These are phyloP conservation scores for Passer montanus DNA, from an alignment of 2,113 vertebrate genomes.

Conservation along the genomic window DNA sequence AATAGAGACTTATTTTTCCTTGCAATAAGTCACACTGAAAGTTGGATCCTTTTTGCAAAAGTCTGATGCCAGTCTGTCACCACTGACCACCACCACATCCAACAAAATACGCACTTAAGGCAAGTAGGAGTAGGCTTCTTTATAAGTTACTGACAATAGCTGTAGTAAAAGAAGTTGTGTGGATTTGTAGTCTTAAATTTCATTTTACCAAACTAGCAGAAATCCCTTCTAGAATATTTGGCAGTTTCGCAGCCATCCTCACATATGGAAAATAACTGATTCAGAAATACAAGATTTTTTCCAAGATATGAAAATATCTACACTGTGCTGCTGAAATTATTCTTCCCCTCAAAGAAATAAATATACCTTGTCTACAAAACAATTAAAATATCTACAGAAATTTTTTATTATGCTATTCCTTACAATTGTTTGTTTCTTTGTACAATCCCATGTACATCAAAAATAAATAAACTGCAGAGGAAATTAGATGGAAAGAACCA, in stretches of 20 bases:
- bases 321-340: not conserved
- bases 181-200: not conserved
- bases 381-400: not conserved
- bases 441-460: not conserved
- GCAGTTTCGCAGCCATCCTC: not conserved
- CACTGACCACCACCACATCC: not conserved
- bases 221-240: not conserved
- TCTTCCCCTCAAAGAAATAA: not conserved
- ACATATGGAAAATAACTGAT: not conserved
- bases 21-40: not conserved
- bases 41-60: not conserved
- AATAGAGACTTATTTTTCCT: not conserved
- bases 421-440: not conserved
- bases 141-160: not conserved
- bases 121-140: not conserved
- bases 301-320: not conserved
- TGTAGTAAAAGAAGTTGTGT: not conserved
- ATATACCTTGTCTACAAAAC: not conserved
- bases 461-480: not conserved
- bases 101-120: conserved; percentile 3
- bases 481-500: conserved; percentile 20
- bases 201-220: not conserved
- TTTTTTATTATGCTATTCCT: not conserved
- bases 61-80: not conserved
- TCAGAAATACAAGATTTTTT: not conserved